phyloP scores from a whole-genome alignment of 2,113 vertebrate species.

The Bungarus multicinctus region DNA sequence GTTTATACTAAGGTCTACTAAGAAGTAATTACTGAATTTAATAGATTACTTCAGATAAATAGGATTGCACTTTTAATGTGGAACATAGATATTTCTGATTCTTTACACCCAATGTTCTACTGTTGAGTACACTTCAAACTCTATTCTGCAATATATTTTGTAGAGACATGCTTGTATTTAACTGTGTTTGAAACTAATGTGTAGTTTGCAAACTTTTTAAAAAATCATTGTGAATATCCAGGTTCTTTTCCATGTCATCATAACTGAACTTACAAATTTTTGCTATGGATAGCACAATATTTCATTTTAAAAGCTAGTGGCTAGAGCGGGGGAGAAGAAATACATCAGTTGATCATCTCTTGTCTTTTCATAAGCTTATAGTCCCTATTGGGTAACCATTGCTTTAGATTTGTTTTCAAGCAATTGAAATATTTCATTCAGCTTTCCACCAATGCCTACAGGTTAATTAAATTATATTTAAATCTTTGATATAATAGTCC shows the following conservation, averaged over 20 bases:
- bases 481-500: neutral
- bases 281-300: neutral
- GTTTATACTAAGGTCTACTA: neutral
- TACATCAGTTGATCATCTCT: neutral
- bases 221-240: neutral
- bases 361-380: neutral
- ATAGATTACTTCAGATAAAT: neutral
- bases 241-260: neutral
- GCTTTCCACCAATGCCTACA: neutral
- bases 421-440: neutral
- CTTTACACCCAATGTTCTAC: neutral
- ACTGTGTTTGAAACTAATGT: neutral
- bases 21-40: neutral
- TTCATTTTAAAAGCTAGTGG: neutral
- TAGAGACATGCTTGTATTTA: neutral
- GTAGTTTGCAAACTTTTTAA: slow-evolving; percentile 45
- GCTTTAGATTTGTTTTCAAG: neutral
- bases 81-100: slow-evolving; percentile 14
- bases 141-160: neutral
- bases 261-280: slow-evolving; percentile 1
- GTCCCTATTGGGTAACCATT: neutral
- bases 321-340: fast-evolving
- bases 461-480: slow-evolving; percentile 18
- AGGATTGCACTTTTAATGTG: neutral
- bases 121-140: neutral